Percentiles rank a stretch among this genome's conserved stretches.
Conservation (phyloP, 2,113 vertebrate genomes). For the Melanerpes formicivorus region DNA sequence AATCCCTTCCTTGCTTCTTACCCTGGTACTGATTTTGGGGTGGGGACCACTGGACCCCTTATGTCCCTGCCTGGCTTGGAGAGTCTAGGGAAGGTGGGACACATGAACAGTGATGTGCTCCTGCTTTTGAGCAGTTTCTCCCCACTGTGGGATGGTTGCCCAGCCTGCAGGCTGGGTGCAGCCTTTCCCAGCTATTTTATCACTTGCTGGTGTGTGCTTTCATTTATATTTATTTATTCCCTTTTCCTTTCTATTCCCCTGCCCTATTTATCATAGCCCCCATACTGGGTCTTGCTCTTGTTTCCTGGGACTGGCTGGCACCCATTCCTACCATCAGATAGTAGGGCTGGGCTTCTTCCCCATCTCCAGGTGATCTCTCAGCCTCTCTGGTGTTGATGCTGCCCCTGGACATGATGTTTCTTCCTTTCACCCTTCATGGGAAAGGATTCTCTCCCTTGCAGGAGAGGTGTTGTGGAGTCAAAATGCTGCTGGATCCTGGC, state of each 20-base stretch:
- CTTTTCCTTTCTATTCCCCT: conserved; percentile 9
- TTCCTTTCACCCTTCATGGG: background rate
- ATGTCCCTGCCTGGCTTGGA: rapidly evolving
- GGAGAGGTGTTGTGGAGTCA: background rate
- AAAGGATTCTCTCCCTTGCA: background rate
- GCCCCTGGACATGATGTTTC: background rate
- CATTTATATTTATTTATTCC: conserved; percentile 55
- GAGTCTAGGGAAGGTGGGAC: background rate
- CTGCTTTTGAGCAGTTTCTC: background rate
- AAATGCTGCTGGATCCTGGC: background rate
- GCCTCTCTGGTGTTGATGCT: background rate
- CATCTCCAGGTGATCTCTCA: background rate
- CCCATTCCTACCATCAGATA: background rate
- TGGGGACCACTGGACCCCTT: rapidly evolving
- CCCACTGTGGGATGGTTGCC: background rate
- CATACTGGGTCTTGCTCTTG: background rate
- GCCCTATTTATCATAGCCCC: background rate
- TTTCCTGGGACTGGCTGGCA: background rate
- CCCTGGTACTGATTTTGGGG: background rate
- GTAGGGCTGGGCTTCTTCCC: background rate
- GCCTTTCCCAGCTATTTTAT: background rate
- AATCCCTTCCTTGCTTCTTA: background rate
- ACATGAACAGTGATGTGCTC: rapidly evolving
- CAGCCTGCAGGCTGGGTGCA: conserved; percentile 19
- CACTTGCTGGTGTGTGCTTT: background rate